phyloP scores from a whole-genome alignment of 92 coral and sea anemone genomes.

The Heteractis magnifica region DNA sequence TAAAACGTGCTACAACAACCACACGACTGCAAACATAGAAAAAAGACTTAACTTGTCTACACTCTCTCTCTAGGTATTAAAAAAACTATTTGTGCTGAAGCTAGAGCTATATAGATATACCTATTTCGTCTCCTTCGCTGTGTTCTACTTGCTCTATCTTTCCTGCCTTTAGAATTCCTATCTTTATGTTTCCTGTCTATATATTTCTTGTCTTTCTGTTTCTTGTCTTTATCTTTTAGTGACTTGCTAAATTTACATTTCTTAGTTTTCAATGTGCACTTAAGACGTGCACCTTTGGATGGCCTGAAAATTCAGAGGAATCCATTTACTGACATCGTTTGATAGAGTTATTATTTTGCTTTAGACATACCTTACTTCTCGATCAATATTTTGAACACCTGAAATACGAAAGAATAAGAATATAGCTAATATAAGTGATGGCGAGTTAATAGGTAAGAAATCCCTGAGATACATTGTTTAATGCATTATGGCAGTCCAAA shows the following conservation, averaged over 20 bases:
- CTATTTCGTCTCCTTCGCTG: neutral
- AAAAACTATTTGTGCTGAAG: neutral
- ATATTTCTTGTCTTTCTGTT: neutral
- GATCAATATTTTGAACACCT: neutral
- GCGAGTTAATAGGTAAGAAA: too few relatives aligned
- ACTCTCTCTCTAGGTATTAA: too few relatives aligned
- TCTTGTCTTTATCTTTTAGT: conserved; percentile 8
- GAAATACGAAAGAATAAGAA: neutral
- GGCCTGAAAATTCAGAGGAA: neutral
- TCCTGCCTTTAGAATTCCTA: neutral
- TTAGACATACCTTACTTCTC: conserved; percentile 5
- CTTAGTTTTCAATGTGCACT: neutral
- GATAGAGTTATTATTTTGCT: neutral
- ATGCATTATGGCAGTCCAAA: too few relatives aligned
- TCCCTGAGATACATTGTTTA: too few relatives aligned
- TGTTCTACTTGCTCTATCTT: neutral
- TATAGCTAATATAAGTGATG: neutral
- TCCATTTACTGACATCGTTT: neutral
- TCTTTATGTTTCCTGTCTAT: neutral
- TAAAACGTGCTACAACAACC: too few relatives aligned
- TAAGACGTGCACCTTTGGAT: neutral
- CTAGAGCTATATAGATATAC: neutral
- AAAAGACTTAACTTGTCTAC: too few relatives aligned
- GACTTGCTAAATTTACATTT: conserved; percentile 1
- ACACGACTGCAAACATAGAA: too few relatives aligned